phyloP scores from a whole-genome alignment of 2,113 vertebrate genomes.

The Xiphorhynchus elegans region DNA sequence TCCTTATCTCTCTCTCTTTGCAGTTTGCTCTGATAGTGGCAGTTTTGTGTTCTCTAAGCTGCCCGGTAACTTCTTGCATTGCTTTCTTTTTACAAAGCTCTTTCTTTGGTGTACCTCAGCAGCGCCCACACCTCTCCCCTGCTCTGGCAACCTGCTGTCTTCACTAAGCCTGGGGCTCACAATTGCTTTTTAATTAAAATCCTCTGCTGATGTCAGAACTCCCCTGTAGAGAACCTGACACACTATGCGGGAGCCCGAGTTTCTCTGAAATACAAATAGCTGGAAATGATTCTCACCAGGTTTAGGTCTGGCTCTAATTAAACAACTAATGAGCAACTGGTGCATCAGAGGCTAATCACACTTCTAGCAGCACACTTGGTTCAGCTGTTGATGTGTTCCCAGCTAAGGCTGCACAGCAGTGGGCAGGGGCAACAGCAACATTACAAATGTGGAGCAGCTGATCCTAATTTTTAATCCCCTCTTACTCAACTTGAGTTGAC shows the following conservation, averaged over 20 bases:
- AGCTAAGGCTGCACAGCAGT: background rate
- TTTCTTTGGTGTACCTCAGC: background rate
- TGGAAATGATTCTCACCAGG: background rate
- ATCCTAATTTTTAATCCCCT: background rate
- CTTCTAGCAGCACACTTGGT: background rate
- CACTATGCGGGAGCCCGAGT: fast-evolving
- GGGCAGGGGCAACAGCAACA: background rate
- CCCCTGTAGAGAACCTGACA: background rate
- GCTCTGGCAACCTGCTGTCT: background rate
- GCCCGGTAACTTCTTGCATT: background rate
- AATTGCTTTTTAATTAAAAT: constrained; percentile 30
- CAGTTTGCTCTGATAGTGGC: background rate
- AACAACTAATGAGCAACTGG: background rate
- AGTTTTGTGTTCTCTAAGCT: background rate
- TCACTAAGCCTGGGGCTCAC: background rate
- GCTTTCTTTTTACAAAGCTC: background rate
- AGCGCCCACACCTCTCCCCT: background rate
- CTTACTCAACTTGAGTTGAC: background rate
- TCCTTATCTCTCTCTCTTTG: constrained; percentile 22
- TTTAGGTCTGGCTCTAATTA: background rate
- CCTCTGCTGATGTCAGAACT: background rate
- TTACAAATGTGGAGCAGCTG: background rate
- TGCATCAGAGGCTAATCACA: background rate
- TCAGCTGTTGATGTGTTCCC: background rate
- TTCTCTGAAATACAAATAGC: background rate